Base-by-base conservation (phyloP, 1,140 invertebrate species). In the Philotrypesis tridentata region DNA sequence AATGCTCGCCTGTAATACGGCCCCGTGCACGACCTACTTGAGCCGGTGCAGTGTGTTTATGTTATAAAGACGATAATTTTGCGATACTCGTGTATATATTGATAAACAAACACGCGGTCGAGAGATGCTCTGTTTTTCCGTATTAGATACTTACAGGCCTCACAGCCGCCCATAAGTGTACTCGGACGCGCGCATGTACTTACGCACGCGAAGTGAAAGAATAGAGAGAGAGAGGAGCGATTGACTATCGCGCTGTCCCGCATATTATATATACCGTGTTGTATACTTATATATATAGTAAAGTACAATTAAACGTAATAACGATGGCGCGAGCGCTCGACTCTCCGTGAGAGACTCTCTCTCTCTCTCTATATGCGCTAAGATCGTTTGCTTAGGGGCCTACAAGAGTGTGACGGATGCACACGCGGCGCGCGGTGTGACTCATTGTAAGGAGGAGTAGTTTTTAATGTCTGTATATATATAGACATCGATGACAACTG, bases 241-340 rank as follows among this genome's bases (percentile, higher is more conserved):
- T 68, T 48, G 27, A 43, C 43, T 60, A 79, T 79, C 37, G 1
- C 25, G 65, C 68, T 68, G 23, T 60, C 70, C 25, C 31, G 37
- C 68, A 43, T 72, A 37, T n/a, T n/a, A n/a, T 9, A 37, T 9
- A 37, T 5, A 9, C 9, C 33, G 33, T 37, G n/a, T n/a, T n/a
- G n/a, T n/a, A n/a, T n/a, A n/a, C n/a, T n/a, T n/a, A 37, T 37
- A 37, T 37, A 37, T 37, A 14, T 40, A 79, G 23, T 72, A 73
- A 80, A 80, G 40, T 9, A 73, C 78, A 73, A 80, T 80, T 80
- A 80, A 27, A 55, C 29, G 31, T 61, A 72, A 72, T 72, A 60
- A 21, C 11, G 12, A 37, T 9, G 33, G 33, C 14, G 14, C n/a
- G n/a, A n/a, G n/a, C 37, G 27, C 29, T 5, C n/a, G 68, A 7